Evolutionary conservation across 2,797 vertebrate species (phyloP).

Genomic region (Hybognathus amarus): DNA sequence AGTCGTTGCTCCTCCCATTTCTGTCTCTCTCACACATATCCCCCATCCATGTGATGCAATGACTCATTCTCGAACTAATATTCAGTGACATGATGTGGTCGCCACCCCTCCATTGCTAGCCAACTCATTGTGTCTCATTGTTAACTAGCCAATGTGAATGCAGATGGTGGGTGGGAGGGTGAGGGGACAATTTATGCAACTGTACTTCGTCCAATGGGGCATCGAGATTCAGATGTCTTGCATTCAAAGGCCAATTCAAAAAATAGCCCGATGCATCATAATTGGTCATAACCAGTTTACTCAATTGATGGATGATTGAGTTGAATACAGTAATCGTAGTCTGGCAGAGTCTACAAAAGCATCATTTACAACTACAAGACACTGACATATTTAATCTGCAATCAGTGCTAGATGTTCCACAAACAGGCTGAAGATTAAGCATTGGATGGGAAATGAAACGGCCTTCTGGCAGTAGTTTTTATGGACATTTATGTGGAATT

Average conservation of each 20-base stretch:
- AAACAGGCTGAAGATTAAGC: slow-evolving; percentile 26
- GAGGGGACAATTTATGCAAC: slow-evolving; percentile 54
- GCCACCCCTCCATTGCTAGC: slow-evolving; percentile 39
- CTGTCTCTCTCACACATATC: slow-evolving; percentile 40
- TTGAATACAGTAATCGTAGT: background rate
- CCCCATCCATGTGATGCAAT: slow-evolving; percentile 49
- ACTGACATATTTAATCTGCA: background rate
- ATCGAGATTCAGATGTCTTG: slow-evolving; percentile 17
- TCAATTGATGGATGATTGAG: background rate
- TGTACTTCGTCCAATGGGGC: slow-evolving; percentile 34
- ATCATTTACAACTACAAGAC: background rate
- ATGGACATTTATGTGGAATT: slow-evolving; percentile 28
- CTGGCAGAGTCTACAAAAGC: background rate
- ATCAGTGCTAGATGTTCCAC: background rate
- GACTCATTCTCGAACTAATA: slow-evolving; percentile 56
- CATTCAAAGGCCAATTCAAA: background rate
- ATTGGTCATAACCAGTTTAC: background rate
- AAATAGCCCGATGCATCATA: slow-evolving; percentile 4
- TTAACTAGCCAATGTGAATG: slow-evolving; percentile 70
- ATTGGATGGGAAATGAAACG: slow-evolving; percentile 10
- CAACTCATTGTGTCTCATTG: slow-evolving; percentile 55
- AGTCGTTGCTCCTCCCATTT: slow-evolving; percentile 13
- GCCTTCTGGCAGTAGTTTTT: slow-evolving; percentile 23
- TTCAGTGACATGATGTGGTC: slow-evolving; percentile 50
- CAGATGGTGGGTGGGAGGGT: slow-evolving; percentile 61